Percentiles rank a stretch among this genome's conserved stretches.
Evolutionary conservation across 1,140 invertebrate species (phyloP).

Genomic region (Anastrepha obliqua): DNA sequence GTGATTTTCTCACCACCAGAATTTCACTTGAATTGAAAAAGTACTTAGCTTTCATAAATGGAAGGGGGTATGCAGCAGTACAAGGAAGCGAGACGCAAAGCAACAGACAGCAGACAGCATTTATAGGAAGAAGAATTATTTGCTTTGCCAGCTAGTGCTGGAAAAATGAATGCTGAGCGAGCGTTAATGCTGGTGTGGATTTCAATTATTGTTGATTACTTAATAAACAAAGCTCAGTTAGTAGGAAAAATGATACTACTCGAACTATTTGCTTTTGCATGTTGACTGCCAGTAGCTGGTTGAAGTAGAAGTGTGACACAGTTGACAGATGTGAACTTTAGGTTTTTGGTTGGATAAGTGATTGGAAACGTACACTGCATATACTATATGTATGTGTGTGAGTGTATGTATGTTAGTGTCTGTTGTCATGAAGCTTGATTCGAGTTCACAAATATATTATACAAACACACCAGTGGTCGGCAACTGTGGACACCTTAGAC

Average conservation of each 20-base stretch:
- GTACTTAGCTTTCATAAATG: background rate
- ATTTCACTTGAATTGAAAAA: background rate
- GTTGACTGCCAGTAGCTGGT: background rate
- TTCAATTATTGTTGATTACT: background rate
- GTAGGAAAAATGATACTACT: background rate
- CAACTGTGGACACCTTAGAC: too few relatives aligned
- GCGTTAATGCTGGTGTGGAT: background rate
- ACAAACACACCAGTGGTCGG: too few relatives aligned
- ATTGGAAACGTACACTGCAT: background rate
- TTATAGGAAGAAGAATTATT: background rate
- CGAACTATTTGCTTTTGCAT: background rate
- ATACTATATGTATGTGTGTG: too few relatives aligned
- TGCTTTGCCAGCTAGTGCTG: background rate
- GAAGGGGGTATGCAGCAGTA: background rate
- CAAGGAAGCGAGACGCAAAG: background rate
- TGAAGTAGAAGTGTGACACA: background rate
- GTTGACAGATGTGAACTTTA: background rate
- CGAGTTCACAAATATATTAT: too few relatives aligned
- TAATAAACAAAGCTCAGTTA: background rate
- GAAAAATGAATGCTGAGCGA: background rate
- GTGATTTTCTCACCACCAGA: background rate
- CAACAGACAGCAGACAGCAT: background rate
- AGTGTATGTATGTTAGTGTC: too few relatives aligned
- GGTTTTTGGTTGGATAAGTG: background rate
- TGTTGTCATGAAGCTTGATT: too few relatives aligned